A percentile compares a stretch with the other conserved stretches of the same genome.
These are phyloP conservation scores for Brachionus paranguensis DNA, from an alignment of 1,140 invertebrate genomes.

Conservation along the genomic window DNA sequence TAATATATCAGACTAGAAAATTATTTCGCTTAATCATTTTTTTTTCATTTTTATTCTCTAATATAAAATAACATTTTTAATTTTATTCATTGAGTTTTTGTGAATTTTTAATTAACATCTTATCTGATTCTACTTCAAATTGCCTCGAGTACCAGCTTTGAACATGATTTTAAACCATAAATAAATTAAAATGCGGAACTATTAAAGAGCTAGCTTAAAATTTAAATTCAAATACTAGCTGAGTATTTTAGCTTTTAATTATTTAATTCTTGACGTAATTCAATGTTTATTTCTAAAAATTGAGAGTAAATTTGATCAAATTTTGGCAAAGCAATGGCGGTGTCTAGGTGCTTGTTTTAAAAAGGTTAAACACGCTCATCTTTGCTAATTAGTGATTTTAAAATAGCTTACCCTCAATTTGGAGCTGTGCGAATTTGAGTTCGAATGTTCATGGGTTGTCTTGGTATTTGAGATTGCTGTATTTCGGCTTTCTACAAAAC, in stretches of 20 bases:
- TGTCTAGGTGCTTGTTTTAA: not conserved
- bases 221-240: too few relatives aligned
- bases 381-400: not conserved
- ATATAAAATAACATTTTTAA: too few relatives aligned
- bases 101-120: too few relatives aligned
- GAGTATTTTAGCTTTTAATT: not conserved
- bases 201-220: too few relatives aligned
- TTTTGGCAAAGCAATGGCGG: not conserved
- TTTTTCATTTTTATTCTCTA: too few relatives aligned
- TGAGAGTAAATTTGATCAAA: not conserved
- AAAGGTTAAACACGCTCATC: not conserved
- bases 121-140: too few relatives aligned
- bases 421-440: not conserved
- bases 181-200: too few relatives aligned
- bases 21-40: too few relatives aligned
- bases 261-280: not conserved
- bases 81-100: too few relatives aligned
- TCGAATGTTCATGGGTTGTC: slow-evolving; percentile 13
- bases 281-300: not conserved
- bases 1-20: too few relatives aligned
- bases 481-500: not conserved
- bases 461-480: not conserved
- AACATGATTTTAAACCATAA: too few relatives aligned
- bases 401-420: slow-evolving; percentile 4
- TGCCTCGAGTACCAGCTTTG: too few relatives aligned